Conservation (phyloP, 2,113 vertebrate genomes). For the Nerophis lumbriciformis region DNA sequence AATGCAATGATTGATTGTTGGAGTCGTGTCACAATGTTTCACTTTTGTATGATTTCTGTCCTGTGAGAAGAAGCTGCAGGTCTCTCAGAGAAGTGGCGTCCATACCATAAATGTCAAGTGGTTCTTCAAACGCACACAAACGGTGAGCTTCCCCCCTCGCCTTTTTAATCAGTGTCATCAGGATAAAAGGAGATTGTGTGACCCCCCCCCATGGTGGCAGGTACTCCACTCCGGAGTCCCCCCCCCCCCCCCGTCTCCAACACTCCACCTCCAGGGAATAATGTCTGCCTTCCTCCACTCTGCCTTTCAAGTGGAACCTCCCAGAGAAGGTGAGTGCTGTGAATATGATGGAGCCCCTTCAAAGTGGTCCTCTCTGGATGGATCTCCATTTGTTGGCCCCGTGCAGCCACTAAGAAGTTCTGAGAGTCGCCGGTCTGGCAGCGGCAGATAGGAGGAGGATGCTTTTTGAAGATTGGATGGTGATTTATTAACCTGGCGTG, state of each 20-base stretch:
- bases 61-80: not conserved
- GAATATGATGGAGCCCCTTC: constrained; percentile 45
- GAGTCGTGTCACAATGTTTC: too few species aligned
- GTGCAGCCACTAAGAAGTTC: constrained; percentile 57
- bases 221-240: constrained; percentile 68
- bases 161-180: constrained; percentile 64
- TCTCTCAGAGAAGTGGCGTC: constrained; percentile 23
- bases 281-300: constrained; percentile 47
- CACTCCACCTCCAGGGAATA: constrained; percentile 59
- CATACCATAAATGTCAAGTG: not conserved
- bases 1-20: too few species aligned
- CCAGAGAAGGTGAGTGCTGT: constrained; percentile 28
- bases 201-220: constrained; percentile 42
- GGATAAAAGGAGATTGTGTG: constrained; percentile 50
- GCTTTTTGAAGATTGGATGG: constrained; percentile 52
- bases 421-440: constrained; percentile 59
- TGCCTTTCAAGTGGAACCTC: constrained; percentile 8
- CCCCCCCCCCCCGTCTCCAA: constrained; percentile 31
- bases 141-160: constrained; percentile 48
- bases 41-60: too few species aligned
- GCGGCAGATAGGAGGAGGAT: constrained; percentile 44
- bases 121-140: constrained; percentile 57
- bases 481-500: constrained; percentile 65
- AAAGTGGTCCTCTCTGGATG: constrained; percentile 41
- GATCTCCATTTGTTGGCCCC: constrained; percentile 46